Evolutionary conservation across 2,888 invertebrate genomes (phyloP), one percentile per base, ranked within the genome.

Genomic region (Drosophila paracracens): DNA sequence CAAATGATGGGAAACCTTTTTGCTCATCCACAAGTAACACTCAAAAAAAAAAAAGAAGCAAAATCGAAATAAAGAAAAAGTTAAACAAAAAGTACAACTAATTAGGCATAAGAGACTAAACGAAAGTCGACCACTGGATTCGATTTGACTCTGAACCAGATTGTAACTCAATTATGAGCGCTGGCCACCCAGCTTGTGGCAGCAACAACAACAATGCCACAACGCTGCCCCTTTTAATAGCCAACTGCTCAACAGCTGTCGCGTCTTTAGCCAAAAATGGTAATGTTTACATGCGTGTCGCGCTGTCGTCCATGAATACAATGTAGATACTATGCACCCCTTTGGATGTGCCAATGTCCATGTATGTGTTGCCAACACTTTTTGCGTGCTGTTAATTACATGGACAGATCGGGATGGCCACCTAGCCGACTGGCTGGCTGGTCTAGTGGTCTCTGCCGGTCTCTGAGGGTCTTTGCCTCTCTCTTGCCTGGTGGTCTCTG

Each of bases 1-100:
- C 87, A 90, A 90, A 91, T 88, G 90, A 90, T 91, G 90, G 90
- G 91, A 91, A 91, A 79, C 81, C 90, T 91, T 91, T 88, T 87
- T 76, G 63, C 68, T 62, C 68, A 46, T 59, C 59, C 73, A 60
- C 66, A 73, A 72, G 68, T 82, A 70, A 72, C 52, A 54, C 60
- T 50, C 43, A 36, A 62, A 59, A 18, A 48, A 63, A 40, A 48
- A 27, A 33, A 43, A 21, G 43, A n/a, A 35, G 21, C n/a, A 36
- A 27, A 54, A 56, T 48, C 21, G 18, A 48, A 46, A 38, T n/a
- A 59, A 61, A 43, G 35, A 54, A 70, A 43, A 58, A 52, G 65
- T 18, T 54, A 53, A 67, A 60, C 53, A 65, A 72, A 75, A 78
- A 76, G 76, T 70, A 36, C 67, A 89, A 77, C 90, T 90, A 88